These are phyloP conservation scores for Ceraclea dissimilis DNA, from an alignment of 2,888 invertebrate species.

Conservation along the genomic window DNA sequence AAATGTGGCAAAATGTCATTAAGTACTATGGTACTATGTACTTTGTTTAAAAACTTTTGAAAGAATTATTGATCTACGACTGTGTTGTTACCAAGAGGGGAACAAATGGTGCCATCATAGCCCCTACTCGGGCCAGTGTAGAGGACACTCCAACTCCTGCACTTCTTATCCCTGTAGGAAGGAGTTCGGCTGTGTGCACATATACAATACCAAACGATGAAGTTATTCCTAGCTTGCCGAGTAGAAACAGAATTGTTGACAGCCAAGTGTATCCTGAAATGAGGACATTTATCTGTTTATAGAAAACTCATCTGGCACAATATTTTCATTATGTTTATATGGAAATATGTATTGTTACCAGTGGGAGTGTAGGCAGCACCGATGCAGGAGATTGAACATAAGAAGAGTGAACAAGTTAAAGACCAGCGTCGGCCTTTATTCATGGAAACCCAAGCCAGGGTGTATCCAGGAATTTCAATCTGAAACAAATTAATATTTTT, in stretches of 20 bases:
- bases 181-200: slow-evolving; percentile 53
- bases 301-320: too few relatives aligned
- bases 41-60: too few relatives aligned
- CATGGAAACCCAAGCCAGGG: slow-evolving; percentile 45
- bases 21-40: too few relatives aligned
- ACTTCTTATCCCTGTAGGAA: slow-evolving; percentile 47
- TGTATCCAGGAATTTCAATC: slow-evolving; percentile 53
- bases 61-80: too few relatives aligned
- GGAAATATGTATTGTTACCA: slow-evolving; percentile 37
- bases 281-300: too few relatives aligned
- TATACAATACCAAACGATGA: slow-evolving; percentile 57
- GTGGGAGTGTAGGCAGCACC: slow-evolving; percentile 46
- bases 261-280: slow-evolving; percentile 45
- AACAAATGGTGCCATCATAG: slow-evolving; percentile 54
- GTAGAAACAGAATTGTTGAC: slow-evolving; percentile 48
- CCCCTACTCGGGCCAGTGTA: slow-evolving; percentile 51
- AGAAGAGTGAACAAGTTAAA: slow-evolving; percentile 43
- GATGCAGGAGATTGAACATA: slow-evolving; percentile 48
- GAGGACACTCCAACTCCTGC: slow-evolving; percentile 54
- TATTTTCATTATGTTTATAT: too few relatives aligned
- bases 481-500: slow-evolving; percentile 4
- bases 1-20: too few relatives aligned
- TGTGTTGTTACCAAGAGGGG: slow-evolving; percentile 50
- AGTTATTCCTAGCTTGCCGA: slow-evolving; percentile 58
- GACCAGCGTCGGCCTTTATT: slow-evolving; percentile 46